A percentile compares a stretch with the other conserved stretches of the same genome.
Evolutionary conservation across 2,113 vertebrate genomes (phyloP).

Genomic region (Hippocampus barbouri): DNA sequence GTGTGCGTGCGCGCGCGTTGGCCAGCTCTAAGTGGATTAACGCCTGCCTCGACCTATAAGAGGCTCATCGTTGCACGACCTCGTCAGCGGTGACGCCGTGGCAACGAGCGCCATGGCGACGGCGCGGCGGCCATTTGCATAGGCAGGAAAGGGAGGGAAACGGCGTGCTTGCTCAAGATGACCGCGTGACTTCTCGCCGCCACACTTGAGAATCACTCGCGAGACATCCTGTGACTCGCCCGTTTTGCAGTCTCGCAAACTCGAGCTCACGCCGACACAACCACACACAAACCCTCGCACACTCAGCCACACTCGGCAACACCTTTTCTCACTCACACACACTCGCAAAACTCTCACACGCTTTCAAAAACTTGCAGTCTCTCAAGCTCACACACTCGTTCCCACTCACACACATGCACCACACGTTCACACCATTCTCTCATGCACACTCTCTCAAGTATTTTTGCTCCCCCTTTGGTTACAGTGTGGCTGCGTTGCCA

Average conservation of each 20-base stretch:
- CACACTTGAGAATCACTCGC: not conserved
- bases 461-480: not conserved
- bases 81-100: slow-evolving; percentile 54
- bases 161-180: not conserved
- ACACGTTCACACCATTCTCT: too few species aligned
- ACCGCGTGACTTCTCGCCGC: not conserved
- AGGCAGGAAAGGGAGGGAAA: slow-evolving; percentile 6
- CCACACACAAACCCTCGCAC: too few species aligned
- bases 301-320: too few species aligned
- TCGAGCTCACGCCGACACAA: too few species aligned
- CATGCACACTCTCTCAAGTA: too few species aligned
- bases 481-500: slow-evolving; percentile 18
- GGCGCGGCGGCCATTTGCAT: slow-evolving; percentile 44
- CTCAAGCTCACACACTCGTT: not conserved
- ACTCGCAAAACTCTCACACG: too few species aligned
- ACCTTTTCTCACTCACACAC: too few species aligned
- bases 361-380: too few species aligned
- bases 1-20: slow-evolving; percentile 12
- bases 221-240: too few species aligned
- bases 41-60: slow-evolving; percentile 47
- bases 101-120: slow-evolving; percentile 51
- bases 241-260: not conserved
- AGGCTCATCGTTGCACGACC: slow-evolving; percentile 49
- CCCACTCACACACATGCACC: too few species aligned
- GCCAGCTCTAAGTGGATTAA: slow-evolving; percentile 58